phyloP scores from a whole-genome alignment of 2,888 invertebrate genomes.

The Pachydiplax longipennis region DNA sequence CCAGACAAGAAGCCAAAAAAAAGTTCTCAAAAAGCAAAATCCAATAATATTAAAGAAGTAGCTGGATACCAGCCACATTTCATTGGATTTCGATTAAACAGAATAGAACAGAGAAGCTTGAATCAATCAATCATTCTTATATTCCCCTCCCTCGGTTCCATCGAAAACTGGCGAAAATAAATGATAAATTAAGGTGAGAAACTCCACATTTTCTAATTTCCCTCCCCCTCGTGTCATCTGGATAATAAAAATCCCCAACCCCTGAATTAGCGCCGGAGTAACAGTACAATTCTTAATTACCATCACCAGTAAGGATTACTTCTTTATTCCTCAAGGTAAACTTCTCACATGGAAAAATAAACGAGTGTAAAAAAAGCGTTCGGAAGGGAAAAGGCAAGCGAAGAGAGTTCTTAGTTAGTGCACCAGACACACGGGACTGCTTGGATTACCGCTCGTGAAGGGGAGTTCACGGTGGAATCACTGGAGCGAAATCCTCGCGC shows the following conservation, averaged over 20 bases:
- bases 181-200: conserved; percentile 24
- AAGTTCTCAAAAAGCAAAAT: neutral
- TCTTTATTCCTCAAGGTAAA: conserved; percentile 9
- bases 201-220: conserved; percentile 1
- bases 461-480: neutral
- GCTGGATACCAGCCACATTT: conserved; percentile 37
- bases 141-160: neutral
- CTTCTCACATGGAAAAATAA: neutral
- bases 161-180: neutral
- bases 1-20: conserved; percentile 17
- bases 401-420: conserved; percentile 2
- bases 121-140: neutral
- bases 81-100: neutral
- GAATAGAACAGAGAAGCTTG: conserved; percentile 1
- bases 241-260: neutral
- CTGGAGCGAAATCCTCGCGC: neutral
- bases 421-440: conserved; percentile 7
- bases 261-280: neutral
- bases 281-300: conserved; percentile 19
- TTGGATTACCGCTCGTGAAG: neutral
- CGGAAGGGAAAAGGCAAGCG: neutral
- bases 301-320: conserved; percentile 16
- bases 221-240: neutral
- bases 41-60: conserved; percentile 6
- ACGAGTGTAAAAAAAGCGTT: neutral